Conservation (phyloP, 2,113 vertebrate species). For the Labrus mixtus region DNA sequence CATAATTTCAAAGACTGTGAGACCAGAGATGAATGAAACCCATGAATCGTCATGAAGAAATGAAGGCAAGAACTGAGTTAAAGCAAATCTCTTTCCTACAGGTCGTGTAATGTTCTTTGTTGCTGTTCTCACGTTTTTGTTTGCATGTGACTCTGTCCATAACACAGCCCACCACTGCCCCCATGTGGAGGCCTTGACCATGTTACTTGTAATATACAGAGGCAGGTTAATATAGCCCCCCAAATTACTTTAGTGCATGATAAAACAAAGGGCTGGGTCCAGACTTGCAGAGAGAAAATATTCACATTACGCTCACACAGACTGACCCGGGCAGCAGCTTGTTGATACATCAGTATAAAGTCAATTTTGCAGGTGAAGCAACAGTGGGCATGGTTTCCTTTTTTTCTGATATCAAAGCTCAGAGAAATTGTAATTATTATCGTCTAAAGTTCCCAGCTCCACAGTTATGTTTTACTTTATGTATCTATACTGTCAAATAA, state of each 20-base stretch:
- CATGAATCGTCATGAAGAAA: neutral
- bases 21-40: neutral
- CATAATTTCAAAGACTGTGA: neutral
- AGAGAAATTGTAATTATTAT: neutral
- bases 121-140: neutral
- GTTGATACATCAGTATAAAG: neutral
- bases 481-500: no score
- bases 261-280: neutral
- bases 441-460: no score
- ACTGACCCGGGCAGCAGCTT: neutral
- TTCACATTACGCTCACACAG: neutral
- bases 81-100: neutral
- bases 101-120: neutral
- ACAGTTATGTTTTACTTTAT: no score
- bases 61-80: neutral
- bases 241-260: neutral
- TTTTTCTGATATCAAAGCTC: neutral
- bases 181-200: conserved; percentile 23
- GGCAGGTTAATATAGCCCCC: neutral
- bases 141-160: neutral
- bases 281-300: neutral
- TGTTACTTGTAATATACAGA: neutral
- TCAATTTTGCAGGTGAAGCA: neutral
- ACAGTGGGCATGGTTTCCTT: no score
- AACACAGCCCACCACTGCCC: conserved; percentile 31